phyloP scores from a whole-genome alignment of 2,888 invertebrate species.

The Erebia aethiops region DNA sequence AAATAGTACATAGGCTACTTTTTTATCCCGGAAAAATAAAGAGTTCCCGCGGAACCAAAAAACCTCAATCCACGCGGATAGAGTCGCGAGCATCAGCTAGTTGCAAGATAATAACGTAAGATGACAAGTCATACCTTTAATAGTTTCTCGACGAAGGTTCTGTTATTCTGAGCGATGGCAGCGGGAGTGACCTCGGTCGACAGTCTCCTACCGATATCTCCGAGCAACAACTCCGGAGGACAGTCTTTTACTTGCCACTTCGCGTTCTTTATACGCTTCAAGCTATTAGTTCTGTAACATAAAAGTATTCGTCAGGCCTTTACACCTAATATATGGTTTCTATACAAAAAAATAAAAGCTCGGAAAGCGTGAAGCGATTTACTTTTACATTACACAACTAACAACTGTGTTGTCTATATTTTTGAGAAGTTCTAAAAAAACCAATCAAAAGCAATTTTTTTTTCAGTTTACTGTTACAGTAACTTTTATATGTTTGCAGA shows the following conservation, averaged over 20 bases:
- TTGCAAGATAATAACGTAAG: neutral
- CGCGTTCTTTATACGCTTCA: conserved; percentile 84
- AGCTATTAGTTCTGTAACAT: conserved; percentile 79
- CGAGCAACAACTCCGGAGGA: conserved; percentile 76
- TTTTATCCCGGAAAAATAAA: too few species aligned
- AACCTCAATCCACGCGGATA: too few species aligned
- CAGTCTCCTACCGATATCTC: conserved; percentile 78
- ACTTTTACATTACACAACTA: conserved; percentile 39
- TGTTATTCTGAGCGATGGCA: conserved; percentile 97
- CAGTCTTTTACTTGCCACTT: conserved; percentile 86
- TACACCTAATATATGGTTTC: neutral
- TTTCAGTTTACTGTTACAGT: neutral
- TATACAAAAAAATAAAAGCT: conserved; percentile 46
- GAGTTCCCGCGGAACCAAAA: too few species aligned
- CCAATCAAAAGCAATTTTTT: neutral
- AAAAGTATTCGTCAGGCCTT: conserved; percentile 31
- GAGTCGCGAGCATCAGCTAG: too few species aligned
- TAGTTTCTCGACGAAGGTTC: conserved; percentile 98
- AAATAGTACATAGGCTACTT: too few species aligned
- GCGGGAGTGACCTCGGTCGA: conserved; percentile 91
- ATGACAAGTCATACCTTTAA: conserved; percentile 87
- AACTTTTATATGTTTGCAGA: neutral
- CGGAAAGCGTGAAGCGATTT: conserved; percentile 54
- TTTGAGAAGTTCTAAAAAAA: neutral
- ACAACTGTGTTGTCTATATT: conserved; percentile 9